Conservation (phyloP, 1,140 invertebrate species). For the Leptopilina clavipes region DNA sequence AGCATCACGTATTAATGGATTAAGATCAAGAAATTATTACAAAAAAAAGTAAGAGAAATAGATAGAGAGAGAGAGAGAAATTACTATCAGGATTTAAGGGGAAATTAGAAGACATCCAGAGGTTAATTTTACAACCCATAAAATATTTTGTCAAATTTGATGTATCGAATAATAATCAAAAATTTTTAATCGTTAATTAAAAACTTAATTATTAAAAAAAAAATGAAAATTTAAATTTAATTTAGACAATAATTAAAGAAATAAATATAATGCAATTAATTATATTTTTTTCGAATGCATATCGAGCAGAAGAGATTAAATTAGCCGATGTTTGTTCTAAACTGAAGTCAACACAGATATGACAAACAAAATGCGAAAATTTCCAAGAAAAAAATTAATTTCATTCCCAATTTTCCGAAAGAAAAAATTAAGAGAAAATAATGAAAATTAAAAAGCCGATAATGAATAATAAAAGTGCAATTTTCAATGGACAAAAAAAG, state of each 20-base stretch:
- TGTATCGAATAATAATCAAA: too few relatives aligned
- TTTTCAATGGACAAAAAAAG: neutral
- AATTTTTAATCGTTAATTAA: too few relatives aligned
- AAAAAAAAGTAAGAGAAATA: neutral
- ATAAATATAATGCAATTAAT: too few relatives aligned
- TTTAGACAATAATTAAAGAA: too few relatives aligned
- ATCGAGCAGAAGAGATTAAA: neutral
- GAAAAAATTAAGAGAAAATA: neutral
- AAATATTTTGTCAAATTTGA: too few relatives aligned
- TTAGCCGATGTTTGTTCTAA: neutral
- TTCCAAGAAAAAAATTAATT: too few relatives aligned
- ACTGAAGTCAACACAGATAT: neutral
- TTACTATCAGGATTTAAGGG: neutral
- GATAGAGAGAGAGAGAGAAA: neutral
- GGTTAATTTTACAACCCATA: neutral
- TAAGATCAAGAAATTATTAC: neutral
- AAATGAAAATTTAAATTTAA: too few relatives aligned
- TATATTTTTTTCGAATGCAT: neutral
- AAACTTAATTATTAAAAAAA: too few relatives aligned
- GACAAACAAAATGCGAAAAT: conserved; percentile 17
- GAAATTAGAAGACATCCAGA: neutral
- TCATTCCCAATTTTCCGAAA: neutral
- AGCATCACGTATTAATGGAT: neutral
- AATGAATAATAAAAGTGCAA: neutral
- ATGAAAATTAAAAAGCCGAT: conserved; percentile 2